phyloP scores from a whole-genome alignment of 2,113 vertebrate genomes.

The Macrotus californicus region DNA sequence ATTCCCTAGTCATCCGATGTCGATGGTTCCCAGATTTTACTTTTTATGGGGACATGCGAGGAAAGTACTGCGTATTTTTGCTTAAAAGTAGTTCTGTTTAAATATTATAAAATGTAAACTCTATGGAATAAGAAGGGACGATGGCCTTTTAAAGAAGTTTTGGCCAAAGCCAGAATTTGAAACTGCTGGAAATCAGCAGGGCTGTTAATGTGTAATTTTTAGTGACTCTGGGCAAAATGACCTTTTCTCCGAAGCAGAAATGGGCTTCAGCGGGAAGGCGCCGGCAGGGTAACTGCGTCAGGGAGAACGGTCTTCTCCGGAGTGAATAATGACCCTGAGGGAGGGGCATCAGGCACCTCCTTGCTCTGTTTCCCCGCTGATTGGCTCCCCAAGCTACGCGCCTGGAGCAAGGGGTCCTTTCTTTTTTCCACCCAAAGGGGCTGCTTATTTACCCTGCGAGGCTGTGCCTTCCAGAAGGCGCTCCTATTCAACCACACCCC shows the following conservation, averaged over 20 bases:
- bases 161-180: slow-evolving; percentile 34
- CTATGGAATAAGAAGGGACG: slow-evolving; percentile 32
- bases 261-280: not conserved
- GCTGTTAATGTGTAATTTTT: slow-evolving; percentile 12
- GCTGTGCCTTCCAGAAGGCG: not conserved
- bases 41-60: slow-evolving; percentile 59
- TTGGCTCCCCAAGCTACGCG: not conserved
- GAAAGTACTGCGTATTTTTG: slow-evolving; percentile 56
- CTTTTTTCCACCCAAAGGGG: not conserved
- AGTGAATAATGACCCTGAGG: not conserved
- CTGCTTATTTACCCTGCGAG: not conserved
- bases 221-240: not conserved
- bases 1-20: not conserved
- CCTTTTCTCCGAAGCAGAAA: slow-evolving; percentile 19
- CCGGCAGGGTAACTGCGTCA: not conserved
- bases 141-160: slow-evolving; percentile 60
- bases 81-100: slow-evolving; percentile 53
- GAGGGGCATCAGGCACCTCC: not conserved
- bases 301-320: not conserved
- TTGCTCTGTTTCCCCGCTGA: not conserved
- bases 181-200: slow-evolving; percentile 17
- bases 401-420: not conserved
- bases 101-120: slow-evolving; percentile 58
- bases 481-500: not conserved
- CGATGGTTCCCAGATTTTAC: slow-evolving; percentile 37